phyloP scores from a whole-genome alignment of 37 sponge, comb jelly and placozoan genomes.

The Tethya wilhelma region DNA sequence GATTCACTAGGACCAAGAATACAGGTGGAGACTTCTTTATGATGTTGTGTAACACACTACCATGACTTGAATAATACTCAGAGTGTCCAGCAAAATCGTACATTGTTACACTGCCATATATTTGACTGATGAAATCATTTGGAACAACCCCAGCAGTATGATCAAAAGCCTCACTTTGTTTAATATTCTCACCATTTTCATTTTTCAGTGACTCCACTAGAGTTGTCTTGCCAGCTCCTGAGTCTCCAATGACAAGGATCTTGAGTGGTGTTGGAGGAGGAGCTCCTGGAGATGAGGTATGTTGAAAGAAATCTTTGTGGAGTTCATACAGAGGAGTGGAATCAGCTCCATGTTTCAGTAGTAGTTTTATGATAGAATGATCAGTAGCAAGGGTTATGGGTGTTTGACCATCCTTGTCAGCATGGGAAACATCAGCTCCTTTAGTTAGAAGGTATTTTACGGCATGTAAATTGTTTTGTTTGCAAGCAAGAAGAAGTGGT shows the following conservation, averaged over 20 bases:
- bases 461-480: no score
- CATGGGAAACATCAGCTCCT: no score
- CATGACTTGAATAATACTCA: conserved; percentile 43
- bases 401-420: no score
- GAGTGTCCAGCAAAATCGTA: conserved; percentile 50
- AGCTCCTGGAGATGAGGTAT: no score
- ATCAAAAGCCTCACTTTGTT: background rate
- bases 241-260: background rate
- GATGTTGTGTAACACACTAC: background rate
- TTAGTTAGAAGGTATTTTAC: no score
- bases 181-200: background rate
- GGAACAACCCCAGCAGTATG: conserved; percentile 40
- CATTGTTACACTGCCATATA: conserved; percentile 13
- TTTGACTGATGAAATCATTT: conserved; percentile 2
- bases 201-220: background rate
- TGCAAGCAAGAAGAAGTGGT: no score
- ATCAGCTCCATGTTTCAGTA: no score
- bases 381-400: no score
- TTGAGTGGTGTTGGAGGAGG: no score
- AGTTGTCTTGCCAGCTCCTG: conserved; percentile 7
- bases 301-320: no score
- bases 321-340: no score
- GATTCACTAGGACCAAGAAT: conserved; percentile 16
- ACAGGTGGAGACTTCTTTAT: background rate
- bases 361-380: no score